Conservation (phyloP, 1,140 invertebrate genomes). For the Linepithema humile region DNA sequence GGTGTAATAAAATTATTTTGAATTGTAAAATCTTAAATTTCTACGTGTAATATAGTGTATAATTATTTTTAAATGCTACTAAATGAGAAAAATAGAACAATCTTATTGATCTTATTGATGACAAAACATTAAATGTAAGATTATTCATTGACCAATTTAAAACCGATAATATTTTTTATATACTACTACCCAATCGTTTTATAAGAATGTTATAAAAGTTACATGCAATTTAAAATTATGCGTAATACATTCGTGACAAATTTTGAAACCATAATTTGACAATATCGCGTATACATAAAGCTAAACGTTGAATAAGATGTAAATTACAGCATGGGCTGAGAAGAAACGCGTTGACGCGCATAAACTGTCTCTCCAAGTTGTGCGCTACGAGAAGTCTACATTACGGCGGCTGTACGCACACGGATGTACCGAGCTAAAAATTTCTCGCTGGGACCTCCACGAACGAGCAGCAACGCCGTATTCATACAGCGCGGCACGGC, state of each 20-base stretch:
- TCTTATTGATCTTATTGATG: no score
- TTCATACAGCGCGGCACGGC: slow-evolving; percentile 62
- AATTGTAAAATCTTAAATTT: background rate
- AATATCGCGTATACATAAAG: background rate
- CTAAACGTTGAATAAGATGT: slow-evolving; percentile 1
- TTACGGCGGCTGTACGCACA: slow-evolving; percentile 34
- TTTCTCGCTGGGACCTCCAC: slow-evolving; percentile 63
- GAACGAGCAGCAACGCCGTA: slow-evolving; percentile 39
- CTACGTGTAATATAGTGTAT: background rate
- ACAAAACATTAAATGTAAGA: no score
- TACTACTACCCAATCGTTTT: background rate
- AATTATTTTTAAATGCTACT: background rate
- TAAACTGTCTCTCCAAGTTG: slow-evolving; percentile 20
- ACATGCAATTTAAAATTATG: background rate
- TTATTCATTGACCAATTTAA: background rate
- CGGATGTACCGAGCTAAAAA: slow-evolving; percentile 67
- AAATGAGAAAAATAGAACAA: no score
- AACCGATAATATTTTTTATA: background rate
- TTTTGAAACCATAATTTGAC: background rate
- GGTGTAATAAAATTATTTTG: background rate
- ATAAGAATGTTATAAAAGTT: background rate
- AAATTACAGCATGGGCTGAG: background rate
- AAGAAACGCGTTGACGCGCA: slow-evolving; percentile 37
- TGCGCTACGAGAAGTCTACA: slow-evolving; percentile 41
- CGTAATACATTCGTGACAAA: background rate